Evolutionary conservation across 2,888 invertebrate genomes (phyloP), one percentile per base, ranked within the genome.

Genomic region (Euplagia quadripunctaria): DNA sequence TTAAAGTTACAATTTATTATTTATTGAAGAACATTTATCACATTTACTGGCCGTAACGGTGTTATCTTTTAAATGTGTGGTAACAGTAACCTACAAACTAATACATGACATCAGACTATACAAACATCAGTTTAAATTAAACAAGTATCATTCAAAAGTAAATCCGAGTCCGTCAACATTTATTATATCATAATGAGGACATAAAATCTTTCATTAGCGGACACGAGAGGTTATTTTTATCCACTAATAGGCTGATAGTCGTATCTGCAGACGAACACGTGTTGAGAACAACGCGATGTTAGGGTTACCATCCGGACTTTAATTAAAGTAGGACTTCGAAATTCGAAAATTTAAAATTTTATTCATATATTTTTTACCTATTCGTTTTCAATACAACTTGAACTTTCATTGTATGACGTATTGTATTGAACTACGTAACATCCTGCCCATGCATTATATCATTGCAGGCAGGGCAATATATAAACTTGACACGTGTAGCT

Each of bases 211-310:
- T 82, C 80, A 83, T 82, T 80, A 79, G 58, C 64, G 58, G 31
- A 77, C 77, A 83, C 79, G 70, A 46, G 72, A 77, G 74, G 76
- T 80, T 80, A 83, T 83, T 82, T 79, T 83, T 71, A 76, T 75
- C 77, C 76, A 76, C 75, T 77, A 80, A 80, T 79, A 79, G 77
- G 74, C 70, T 73, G 70, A 73, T 77, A 75, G 70, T 31, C 70
- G 72, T 75, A 74, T 81, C 79, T 73, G 75, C 72, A 81, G 52
- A 51, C 31, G 64, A 72, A 75, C 77, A 75, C 70, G 73, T 77
- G 82, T 82, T 70, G 51, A 73, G 75, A 66, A 69, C 75, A 75
- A 75, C 75, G 75, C 75, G 72, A 41, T 5, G 70, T 17, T 72
- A 67, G 61, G 46, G 65, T 70, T 14, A 17, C 66, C 73, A 73